Conservation (phyloP, 1,140 invertebrate genomes). For the Muscidifurax raptorellus region DNA sequence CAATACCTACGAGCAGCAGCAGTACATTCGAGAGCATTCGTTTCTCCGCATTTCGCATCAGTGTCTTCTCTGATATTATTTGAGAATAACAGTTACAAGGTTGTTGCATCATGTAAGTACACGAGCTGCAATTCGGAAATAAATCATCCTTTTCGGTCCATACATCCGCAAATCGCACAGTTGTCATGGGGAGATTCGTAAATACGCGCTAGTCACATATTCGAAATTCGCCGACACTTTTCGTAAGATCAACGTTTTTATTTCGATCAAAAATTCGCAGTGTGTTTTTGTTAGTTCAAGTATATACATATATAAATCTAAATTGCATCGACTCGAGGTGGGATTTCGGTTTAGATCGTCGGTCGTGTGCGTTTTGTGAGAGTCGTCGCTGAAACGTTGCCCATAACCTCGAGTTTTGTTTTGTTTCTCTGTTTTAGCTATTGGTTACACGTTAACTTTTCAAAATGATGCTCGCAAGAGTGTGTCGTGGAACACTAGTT, state of each 20-base stretch:
- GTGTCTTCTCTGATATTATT: constrained; percentile 11
- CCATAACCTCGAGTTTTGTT: not conserved
- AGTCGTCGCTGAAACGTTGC: not conserved
- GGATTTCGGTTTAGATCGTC: not conserved
- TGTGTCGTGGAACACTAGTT: constrained; percentile 64
- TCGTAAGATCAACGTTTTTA: not conserved
- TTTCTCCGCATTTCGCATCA: not conserved
- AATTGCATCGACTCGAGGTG: not conserved
- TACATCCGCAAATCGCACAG: not conserved
- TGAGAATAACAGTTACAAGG: constrained; percentile 35
- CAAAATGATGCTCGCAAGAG: constrained; percentile 68
- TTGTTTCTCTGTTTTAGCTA: constrained; percentile 10
- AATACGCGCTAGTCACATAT: constrained; percentile 26
- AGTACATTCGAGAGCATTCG: constrained; percentile 25
- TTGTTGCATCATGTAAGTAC: constrained; percentile 58
- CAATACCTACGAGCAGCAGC: no score
- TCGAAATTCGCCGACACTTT: not conserved
- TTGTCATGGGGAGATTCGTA: constrained; percentile 40
- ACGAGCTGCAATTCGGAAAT: constrained; percentile 20
- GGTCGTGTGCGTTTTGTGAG: not conserved
- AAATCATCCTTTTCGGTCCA: not conserved
- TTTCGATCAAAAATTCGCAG: constrained; percentile 25
- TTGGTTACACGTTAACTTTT: constrained; percentile 16
- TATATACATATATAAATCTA: no score
- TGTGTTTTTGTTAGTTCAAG: not conserved